Evolutionary conservation across 2,888 invertebrate genomes (phyloP).

Genomic region (Epiblema foenella): DNA sequence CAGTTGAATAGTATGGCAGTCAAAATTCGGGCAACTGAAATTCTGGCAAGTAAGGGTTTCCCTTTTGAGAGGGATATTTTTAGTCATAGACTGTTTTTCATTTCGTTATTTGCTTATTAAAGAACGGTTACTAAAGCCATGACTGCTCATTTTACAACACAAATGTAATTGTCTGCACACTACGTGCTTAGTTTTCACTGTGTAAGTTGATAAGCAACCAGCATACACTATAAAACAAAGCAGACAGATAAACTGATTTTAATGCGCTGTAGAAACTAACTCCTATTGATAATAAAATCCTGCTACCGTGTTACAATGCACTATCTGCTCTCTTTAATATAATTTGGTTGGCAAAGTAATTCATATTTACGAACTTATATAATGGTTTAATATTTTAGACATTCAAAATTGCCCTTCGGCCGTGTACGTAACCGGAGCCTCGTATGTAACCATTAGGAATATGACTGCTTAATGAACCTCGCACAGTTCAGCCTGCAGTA

Average conservation of each 20-base stretch:
- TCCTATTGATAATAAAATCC: conserved; percentile 11
- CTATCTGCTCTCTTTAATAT: too few species aligned
- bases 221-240: conserved; percentile 18
- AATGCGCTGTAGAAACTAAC: conserved; percentile 11
- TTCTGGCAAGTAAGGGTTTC: too few species aligned
- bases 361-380: too few species aligned
- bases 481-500: neutral
- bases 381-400: too few species aligned
- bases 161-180: neutral
- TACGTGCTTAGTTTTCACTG: conserved; percentile 18
- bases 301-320: neutral
- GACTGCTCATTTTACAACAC: neutral
- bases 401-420: too few species aligned
- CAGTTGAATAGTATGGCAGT: too few species aligned
- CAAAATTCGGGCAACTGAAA: too few species aligned
- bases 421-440: too few species aligned
- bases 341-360: too few species aligned
- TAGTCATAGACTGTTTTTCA: too few species aligned
- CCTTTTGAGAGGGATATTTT: too few species aligned
- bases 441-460: too few species aligned
- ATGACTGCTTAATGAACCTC: neutral
- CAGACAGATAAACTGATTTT: conserved; percentile 14
- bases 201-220: neutral
- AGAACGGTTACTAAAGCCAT: neutral
- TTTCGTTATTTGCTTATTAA: neutral